A percentile compares a stretch with the other conserved stretches of the same genome.
Evolutionary conservation across 2,888 invertebrate species (phyloP).

Genomic region (Prosapia bicincta): DNA sequence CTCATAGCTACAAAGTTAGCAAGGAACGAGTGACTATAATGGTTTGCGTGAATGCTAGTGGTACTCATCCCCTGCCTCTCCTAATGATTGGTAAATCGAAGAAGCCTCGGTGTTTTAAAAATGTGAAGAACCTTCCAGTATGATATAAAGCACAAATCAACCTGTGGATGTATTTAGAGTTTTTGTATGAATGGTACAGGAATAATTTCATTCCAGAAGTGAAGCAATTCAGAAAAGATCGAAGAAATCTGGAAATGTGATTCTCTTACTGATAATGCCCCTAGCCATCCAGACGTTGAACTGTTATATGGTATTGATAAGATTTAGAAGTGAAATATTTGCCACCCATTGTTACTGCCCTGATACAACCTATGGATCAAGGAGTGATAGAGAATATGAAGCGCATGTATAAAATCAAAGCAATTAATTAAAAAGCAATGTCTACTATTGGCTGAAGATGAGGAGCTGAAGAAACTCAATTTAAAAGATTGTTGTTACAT

Average conservation of each 20-base stretch:
- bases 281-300: neutral
- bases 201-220: neutral
- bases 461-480: too few species aligned
- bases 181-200: conserved; percentile 2
- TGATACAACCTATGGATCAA: too few species aligned
- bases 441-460: too few species aligned
- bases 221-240: neutral
- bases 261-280: neutral
- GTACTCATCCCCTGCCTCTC: conserved; percentile 8
- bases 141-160: conserved; percentile 14
- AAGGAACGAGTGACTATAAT: conserved; percentile 37
- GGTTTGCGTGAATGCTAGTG: conserved; percentile 12
- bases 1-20: conserved; percentile 42
- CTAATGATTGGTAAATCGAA: too few species aligned
- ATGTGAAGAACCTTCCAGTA: neutral
- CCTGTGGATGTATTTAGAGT: conserved; percentile 16
- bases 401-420: too few species aligned
- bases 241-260: neutral
- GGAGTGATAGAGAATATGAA: too few species aligned
- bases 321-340: too few species aligned
- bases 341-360: too few species aligned
- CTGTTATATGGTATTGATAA: too few species aligned
- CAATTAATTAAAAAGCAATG: too few species aligned
- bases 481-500: too few species aligned
- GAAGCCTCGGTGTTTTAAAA: too few species aligned